Evolutionary conservation across 2,888 invertebrate species (phyloP), one percentile per base, ranked within the genome.

Genomic region (Augiades crinisus): DNA sequence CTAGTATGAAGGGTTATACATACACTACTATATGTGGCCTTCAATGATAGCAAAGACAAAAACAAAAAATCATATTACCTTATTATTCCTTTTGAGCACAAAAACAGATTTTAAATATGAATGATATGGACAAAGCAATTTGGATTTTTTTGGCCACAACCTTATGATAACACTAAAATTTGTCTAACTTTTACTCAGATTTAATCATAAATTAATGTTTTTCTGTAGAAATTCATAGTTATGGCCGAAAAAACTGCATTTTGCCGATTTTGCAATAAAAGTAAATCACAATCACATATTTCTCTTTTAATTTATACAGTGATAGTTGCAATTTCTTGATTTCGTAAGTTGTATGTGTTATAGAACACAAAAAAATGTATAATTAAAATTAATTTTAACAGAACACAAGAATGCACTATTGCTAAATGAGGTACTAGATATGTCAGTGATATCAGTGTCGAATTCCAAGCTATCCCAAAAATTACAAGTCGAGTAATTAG

Each of bases 21-120:
- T 49, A 49, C 49, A 49, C 49, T 49, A 49, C 49, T 49, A 49
- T 49, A 49, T 41, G 49, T 49, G 49, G 49, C 49, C 49, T 49
- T 49, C 49, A 41, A 24, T 41, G 49, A 34, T 49, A 49, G 49
- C 49, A 49, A 47, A 47, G 49, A 49, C 49, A 43, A 50, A 50
- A 34, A 34, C 13, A 50, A 43, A 50, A 43, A 13, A 19, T 43
- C 22, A 43, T 43, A 41, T 50, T 43, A 50, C 49, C 49, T 50
- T 41, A 50, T 21, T 43, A 7, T 19, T 50, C 41, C 43, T 3
- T 50, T 43, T 43, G 19, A 43, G 36, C 49, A 50, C 49, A 50
- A 24, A 27, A 41, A 36, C 41, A 50, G 19, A 34, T 41, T 40
- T 49, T 22, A 41, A 13, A 14, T 14, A 36, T 34, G 49, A 50